Evolutionary conservation across 2,888 invertebrate genomes (phyloP).

Genomic region (Platycheirus albimanus): DNA sequence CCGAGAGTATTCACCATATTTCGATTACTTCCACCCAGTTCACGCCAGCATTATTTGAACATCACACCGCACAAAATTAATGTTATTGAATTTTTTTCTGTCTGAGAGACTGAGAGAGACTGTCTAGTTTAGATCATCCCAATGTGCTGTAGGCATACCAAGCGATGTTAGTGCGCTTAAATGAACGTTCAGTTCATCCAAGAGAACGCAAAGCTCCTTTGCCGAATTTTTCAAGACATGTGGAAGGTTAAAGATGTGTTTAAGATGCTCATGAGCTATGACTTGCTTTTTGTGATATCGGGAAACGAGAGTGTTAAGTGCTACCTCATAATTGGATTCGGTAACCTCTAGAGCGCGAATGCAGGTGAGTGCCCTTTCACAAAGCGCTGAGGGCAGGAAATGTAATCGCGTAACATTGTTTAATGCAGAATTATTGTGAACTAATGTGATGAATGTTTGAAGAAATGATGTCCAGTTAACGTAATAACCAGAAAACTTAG

Average conservation of each 20-base stretch:
- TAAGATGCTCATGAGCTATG: too few species aligned
- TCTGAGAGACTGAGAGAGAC: too few species aligned
- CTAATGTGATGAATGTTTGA: constrained; percentile 2
- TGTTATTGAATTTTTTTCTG: too few species aligned
- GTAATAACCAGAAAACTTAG: constrained; percentile 10
- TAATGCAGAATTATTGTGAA: constrained; percentile 10
- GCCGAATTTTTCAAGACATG: constrained; percentile 3
- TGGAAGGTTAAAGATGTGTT: too few species aligned
- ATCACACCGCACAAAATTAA: too few species aligned
- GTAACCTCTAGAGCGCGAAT: constrained; percentile 16
- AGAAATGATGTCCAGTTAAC: constrained; percentile 8
- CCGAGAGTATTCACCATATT: too few species aligned
- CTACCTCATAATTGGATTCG: constrained; percentile 6
- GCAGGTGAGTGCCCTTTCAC: constrained; percentile 5
- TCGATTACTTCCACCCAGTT: too few species aligned
- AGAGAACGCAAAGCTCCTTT: constrained; percentile 7
- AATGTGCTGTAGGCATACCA: background rate
- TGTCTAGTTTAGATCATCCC: constrained; percentile 14
- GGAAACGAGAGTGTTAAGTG: background rate
- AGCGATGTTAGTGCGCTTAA: background rate
- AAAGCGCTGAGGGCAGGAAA: constrained; percentile 8
- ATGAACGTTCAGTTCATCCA: too few species aligned
- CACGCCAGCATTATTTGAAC: too few species aligned
- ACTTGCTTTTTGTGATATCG: too few species aligned
- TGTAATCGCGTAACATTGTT: constrained; percentile 7